Percentiles rank a stretch among this genome's conserved stretches.
phyloP scores from a whole-genome alignment of 2,113 vertebrate genomes.

The Protobothrops mucrosquamatus region DNA sequence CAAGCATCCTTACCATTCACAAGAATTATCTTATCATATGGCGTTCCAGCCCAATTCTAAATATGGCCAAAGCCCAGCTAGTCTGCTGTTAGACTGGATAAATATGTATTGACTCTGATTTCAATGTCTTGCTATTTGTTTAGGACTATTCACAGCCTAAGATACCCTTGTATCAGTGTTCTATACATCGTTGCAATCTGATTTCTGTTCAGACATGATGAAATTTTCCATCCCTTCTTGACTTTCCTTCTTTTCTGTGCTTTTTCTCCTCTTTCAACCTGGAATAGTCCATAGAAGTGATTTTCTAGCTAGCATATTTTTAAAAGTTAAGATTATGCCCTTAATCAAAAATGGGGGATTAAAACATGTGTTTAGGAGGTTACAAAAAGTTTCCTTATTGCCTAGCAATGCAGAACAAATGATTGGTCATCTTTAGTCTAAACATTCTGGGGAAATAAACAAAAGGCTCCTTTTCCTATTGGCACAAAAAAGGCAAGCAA shows the following conservation, averaged over 20 bases:
- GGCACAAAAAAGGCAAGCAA: background rate
- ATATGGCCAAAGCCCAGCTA: background rate
- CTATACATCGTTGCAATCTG: background rate
- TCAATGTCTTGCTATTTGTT: background rate
- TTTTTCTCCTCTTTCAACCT: background rate
- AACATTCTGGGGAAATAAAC: conserved; percentile 1
- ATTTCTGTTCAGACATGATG: background rate
- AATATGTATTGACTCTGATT: background rate
- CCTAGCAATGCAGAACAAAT: background rate
- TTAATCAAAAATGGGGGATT: background rate
- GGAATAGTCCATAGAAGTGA: background rate
- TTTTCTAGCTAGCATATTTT: background rate
- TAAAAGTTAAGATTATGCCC: background rate
- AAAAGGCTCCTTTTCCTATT: background rate
- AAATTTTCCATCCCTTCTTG: background rate
- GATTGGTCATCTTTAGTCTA: background rate
- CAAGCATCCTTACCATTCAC: background rate
- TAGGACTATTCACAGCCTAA: background rate
- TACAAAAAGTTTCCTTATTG: background rate
- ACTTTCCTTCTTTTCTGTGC: background rate
- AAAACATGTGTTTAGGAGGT: background rate
- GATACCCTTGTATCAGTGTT: background rate
- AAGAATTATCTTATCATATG: background rate
- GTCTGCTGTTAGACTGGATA: background rate
- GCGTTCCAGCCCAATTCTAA: background rate